Evolutionary conservation across 2,797 vertebrate genomes (phyloP).

Genomic region (Sebastolobus alascanus): DNA sequence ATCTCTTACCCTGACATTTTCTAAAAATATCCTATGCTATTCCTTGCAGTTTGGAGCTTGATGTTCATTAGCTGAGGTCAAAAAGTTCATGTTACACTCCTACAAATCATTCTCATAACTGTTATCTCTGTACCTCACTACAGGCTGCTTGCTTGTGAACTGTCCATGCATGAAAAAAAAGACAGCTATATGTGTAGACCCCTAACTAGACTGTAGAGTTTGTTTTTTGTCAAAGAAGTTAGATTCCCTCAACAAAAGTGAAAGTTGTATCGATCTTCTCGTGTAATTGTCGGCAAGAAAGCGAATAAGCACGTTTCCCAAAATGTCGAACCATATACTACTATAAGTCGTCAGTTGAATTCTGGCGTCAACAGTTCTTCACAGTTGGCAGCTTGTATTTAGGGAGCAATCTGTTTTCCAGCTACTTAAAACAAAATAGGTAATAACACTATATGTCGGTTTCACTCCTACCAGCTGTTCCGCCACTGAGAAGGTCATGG

Average conservation of each 20-base stretch:
- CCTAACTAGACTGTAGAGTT: conserved; percentile 17
- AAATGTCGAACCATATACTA: background rate
- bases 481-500: background rate
- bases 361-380: conserved; percentile 1
- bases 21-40: background rate
- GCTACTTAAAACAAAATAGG: conserved; percentile 4
- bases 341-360: background rate
- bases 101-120: conserved; percentile 27
- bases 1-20: conserved; percentile 5
- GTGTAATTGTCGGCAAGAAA: background rate
- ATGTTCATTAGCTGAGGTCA: conserved; percentile 47
- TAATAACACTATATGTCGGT: background rate
- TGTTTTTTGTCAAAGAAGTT: conserved; percentile 7
- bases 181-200: conserved; percentile 3
- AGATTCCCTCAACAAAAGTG: conserved; percentile 18
- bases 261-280: background rate
- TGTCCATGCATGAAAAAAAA: conserved; percentile 26
- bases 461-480: conserved; percentile 2
- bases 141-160: conserved; percentile 25
- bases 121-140: conserved; percentile 21
- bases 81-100: conserved; percentile 20
- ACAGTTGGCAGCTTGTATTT: conserved; percentile 7
- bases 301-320: background rate
- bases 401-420: background rate
- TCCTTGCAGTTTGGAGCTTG: conserved; percentile 17